These are phyloP conservation scores for Cynopterus brachyotis DNA, from an alignment of 2,113 vertebrate genomes.

Conservation along the genomic window DNA sequence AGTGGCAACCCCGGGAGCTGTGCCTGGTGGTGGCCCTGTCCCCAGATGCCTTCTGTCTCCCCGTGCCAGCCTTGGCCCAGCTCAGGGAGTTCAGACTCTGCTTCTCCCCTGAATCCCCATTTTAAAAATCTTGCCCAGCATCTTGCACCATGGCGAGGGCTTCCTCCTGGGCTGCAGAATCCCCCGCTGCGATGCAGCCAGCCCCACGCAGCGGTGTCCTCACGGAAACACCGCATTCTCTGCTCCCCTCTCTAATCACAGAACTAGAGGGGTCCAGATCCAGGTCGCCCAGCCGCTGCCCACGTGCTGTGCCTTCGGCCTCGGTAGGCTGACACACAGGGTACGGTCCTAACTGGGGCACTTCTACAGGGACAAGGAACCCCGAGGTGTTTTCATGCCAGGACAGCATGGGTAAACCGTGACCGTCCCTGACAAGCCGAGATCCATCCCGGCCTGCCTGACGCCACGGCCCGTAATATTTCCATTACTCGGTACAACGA, in stretches of 20 bases:
- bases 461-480: neutral
- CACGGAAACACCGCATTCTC: neutral
- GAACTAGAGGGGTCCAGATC: neutral
- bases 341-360: neutral
- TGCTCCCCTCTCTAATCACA: neutral
- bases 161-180: neutral
- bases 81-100: neutral
- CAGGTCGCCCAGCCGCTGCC: neutral
- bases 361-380: neutral
- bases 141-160: neutral
- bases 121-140: neutral
- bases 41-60: neutral
- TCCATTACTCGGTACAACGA: accelerated
- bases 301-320: neutral
- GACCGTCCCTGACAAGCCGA: neutral
- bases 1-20: neutral
- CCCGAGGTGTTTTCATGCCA: neutral
- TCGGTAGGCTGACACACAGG: accelerated
- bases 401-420: neutral
- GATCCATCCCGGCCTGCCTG: neutral
- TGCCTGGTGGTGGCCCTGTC: neutral
- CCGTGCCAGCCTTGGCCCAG: neutral
- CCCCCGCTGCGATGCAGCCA: neutral
- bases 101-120: neutral
- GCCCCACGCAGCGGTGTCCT: neutral